A percentile compares a stretch with the other conserved stretches of the same genome.
Evolutionary conservation across 2,113 vertebrate genomes (phyloP).

Genomic region (Rafetus swinhoei): DNA sequence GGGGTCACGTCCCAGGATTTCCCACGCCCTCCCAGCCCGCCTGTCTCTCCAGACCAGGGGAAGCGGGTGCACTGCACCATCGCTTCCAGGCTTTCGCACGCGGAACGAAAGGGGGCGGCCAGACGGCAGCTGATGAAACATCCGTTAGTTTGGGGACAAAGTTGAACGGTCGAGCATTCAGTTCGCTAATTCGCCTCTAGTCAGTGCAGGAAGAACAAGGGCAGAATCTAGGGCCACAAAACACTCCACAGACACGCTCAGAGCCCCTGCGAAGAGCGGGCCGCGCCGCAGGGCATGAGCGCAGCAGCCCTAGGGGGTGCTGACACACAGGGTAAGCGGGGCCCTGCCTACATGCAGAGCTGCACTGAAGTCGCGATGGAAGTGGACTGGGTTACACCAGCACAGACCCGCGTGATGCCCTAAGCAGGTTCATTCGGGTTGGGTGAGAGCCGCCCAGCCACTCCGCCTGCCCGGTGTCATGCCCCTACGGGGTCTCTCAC

Average conservation of each 20-base stretch:
- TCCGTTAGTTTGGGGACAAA: background rate
- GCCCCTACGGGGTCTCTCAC: constrained; percentile 69
- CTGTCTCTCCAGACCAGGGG: background rate
- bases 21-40: background rate
- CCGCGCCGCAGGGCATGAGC: background rate
- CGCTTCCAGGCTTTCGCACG: background rate
- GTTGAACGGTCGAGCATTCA: background rate
- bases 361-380: background rate
- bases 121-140: background rate
- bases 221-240: background rate
- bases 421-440: background rate
- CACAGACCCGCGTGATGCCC: background rate
- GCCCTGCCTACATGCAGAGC: background rate
- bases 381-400: background rate
- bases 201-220: background rate
- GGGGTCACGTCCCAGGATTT: background rate
- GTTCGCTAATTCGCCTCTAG: constrained; percentile 36
- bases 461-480: background rate
- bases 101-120: background rate
- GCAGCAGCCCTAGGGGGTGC: background rate
- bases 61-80: background rate
- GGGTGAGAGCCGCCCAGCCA: background rate
- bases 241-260: too few relatives aligned
- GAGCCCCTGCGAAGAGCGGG: background rate
- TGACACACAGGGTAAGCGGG: background rate